Base-by-base conservation (phyloP, 1,140 invertebrate genomes). In the Drosophila grimshawi region DNA sequence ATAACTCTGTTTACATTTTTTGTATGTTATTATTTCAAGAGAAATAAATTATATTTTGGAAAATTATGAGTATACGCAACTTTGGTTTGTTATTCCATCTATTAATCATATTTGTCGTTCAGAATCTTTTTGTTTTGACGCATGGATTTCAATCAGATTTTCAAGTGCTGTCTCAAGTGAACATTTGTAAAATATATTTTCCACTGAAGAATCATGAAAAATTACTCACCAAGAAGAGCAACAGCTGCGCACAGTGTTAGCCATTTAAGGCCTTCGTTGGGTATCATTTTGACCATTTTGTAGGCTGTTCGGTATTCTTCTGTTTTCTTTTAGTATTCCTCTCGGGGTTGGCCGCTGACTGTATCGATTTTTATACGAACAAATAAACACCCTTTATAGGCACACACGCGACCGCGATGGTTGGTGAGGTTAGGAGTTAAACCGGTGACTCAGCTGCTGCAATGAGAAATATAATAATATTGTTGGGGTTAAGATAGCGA, bases 241-340 rank as follows among this genome's bases (percentile, higher is more conserved):
- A 88, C 83, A 88, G 83, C 82, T 86, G 82, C 76, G 76, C 67
- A 88, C 65, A 88, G 76, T 64, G 80, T 82, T 88, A 88, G 82
- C 82, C 83, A 82, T 71, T 86, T 80, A 49, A 62, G 76, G 76
- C 80, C 76, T 80, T 76, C 83, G 71, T 70, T 80, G 48, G 79
- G 41, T 80, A 80, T 76, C 70, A 71, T 69, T 51, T 80, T 43
- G 69, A 83, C 80, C 82, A 69, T 76, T 59, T 65, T 86, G 74
- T 76, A 4, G 48, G n/a, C 8, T 19, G 6, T 4, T 33, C 33
- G n/a, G 53, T 46, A 6, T 46, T 43, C 45, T 41, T 19, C 19
- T 19, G 19, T 19, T 43, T 43, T 43, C 4, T 3, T 43, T 43
- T 35, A 43, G 35, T 59, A 63, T 57, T 66, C 68, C 59, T 55